Base-by-base conservation (phyloP, 2,113 vertebrate species). In the Lasiurus cinereus region DNA sequence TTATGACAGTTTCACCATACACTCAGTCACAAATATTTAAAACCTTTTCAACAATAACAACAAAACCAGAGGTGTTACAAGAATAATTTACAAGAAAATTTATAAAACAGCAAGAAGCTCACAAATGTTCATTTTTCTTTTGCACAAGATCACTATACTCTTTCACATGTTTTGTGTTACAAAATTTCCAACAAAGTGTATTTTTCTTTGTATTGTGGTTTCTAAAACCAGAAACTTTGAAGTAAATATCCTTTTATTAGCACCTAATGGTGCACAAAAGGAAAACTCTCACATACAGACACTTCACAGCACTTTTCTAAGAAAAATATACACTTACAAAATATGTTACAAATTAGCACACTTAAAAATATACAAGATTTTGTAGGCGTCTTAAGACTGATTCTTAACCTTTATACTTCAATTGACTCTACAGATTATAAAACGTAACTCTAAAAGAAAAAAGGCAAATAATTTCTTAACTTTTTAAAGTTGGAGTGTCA, bases 301-400 rank as follows among this genome's bases (percentile, higher is more conserved):
- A 99, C 99, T 99, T 99, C 99, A 99, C 99, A 99, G 99, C 99
- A 99, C 99, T 99, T 99, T 98, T 98, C 99, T 99, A 99, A 99
- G 99, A 99, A 99, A 99, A 99, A 99, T 99, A 99, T 99, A 99
- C 99, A 99, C 99, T 99, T 99, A 99, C 99, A 99, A 99, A 99
- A 99, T 99, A 99, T 99, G 99, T 99, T 99, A 99, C 99, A 99
- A 99, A 99, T 99, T 99, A 99, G 99, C 99, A 99, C 99, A 99
- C 99, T 99, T 98, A 99, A 99, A 99, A 99, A 99, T 99, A 99
- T 99, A 99, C 99, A 99, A 99, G 99, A 99, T 99, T 99, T 99
- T 99, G 99, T 99, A 99, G 98, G 99, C 99, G 99, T 99, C 99
- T 98, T 98, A 98, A 97, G 99, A 99, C 99, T 99, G 99, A 99